Evolutionary conservation across 1,140 invertebrate species (phyloP), one percentile per base, ranked within the genome.

Genomic region (Pentalonia nigronervosa): DNA sequence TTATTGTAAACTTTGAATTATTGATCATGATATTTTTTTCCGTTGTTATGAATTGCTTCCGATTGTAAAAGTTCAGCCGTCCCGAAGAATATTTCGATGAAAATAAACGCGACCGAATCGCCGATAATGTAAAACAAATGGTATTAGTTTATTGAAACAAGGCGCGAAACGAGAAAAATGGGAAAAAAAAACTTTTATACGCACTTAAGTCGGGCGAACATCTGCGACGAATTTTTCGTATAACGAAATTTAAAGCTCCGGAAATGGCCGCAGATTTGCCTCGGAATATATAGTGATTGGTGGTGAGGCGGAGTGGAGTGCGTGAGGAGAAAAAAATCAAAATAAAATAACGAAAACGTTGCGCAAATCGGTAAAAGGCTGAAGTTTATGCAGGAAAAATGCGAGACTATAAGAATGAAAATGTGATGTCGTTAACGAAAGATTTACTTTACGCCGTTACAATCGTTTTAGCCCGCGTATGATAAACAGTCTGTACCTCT

Each of bases 61-160:
- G 53, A 56, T 41, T 21, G 89, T 20, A 30, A 90, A 67, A 67
- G 41, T 67, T 67, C 53, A 14, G 36, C 36, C 88, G 89, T 90
- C 36, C 25, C 36, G 25, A 30, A 47, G 36, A 90, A 90, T 56
- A 91, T 91, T 91, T 56, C 45, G 90, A 91, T 30, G 81, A 56
- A 86, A 53, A 93, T 84, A 93, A 93, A 93, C 48, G 91, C 34
- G 48, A 93, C 48, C 91, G 81, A 86, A 93, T 84, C 47, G 81
- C 91, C 81, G 76, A 93, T 93, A 45, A 93, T 93, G 91, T 93
- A 93, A 93, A 93, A 93, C 50, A 45, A 86, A 93, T 67, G 91
- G 76, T 56, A 53, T 84, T 93, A 93, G 81, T 84, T 86, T 86
- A 93, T 93, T 56, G 91, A 93, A 93, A 93, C 91, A 86, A 86